Evolutionary conservation across 2,888 invertebrate genomes (phyloP), one percentile per base, ranked within the genome.

Genomic region (Eretmocerus hayati): DNA sequence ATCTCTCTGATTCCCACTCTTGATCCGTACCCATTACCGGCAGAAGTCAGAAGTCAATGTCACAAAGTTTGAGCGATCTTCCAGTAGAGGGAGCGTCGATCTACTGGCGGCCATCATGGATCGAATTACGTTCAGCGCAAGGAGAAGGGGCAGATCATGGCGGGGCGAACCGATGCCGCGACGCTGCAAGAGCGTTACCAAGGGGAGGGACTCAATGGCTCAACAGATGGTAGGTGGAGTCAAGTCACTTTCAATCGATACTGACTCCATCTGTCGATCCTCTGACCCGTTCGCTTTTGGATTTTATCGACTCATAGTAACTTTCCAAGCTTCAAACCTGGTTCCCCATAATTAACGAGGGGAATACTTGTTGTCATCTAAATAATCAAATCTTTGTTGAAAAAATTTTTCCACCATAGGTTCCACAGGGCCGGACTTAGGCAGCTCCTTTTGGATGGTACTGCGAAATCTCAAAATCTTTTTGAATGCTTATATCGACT

Each of bases 101-200:
- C 23, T 26, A 4, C 3, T 3, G 5, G 32, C 65, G 62, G 66
- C 66, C 66, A 66, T 66, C 66, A 63, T 66, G 67, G 61, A 66
- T 65, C 60, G 61, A 58, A 58, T 57, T 52, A 55, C 40, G 48
- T 54, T 56, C 51, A 48, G 33, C 33, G 33, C 5, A 5, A 45
- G 48, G 16, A 35, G 45, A 47, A 56, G 57, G 59, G 60, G 55
- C 56, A 58, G 32, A 11, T 26, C 26, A 11, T 26, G 26, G 26
- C 26, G 6, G 32, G 45, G 45, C 16, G 9, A 19, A n/a, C n/a
- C n/a, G 15, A 15, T 1, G 20, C 21, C 21, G 9, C 22, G 2
- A 9, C 18, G 26, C 36, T n/a, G n/a, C n/a, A 20, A 6, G 20
- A 30, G 15, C 18, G 39, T 22, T 13, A 1, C 6, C 5, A 32